Percentiles rank a stretch among this genome's conserved stretches.
These are phyloP conservation scores for Atta cephalotes DNA, from an alignment of 1,140 invertebrate genomes.

Conservation along the genomic window DNA sequence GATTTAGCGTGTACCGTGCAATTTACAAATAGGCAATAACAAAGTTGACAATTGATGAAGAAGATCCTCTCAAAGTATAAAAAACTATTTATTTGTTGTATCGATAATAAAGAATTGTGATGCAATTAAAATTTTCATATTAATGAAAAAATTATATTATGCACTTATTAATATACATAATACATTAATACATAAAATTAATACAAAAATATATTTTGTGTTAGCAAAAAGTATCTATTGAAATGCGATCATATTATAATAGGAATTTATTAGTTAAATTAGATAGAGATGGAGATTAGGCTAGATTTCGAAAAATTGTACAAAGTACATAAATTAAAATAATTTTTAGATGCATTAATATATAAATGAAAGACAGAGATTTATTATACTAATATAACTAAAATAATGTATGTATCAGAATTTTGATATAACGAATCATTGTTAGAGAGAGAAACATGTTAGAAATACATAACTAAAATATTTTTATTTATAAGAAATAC, in stretches of 20 bases:
- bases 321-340: not conserved
- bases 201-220: not conserved
- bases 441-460: not conserved
- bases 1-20: not conserved
- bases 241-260: not conserved
- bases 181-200: not conserved
- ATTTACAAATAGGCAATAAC: not conserved
- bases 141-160: not conserved
- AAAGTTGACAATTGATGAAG: slow-evolving; percentile 11
- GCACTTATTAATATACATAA: not conserved
- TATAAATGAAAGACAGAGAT: not conserved
- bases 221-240: not conserved
- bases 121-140: not conserved
- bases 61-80: not conserved
- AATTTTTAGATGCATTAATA: not conserved
- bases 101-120: not conserved
- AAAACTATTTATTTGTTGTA: not conserved
- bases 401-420: not conserved
- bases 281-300: too few relatives aligned
- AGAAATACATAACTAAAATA: slow-evolving; percentile 8
- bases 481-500: slow-evolving; percentile 2
- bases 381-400: not conserved
- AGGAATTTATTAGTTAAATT: not conserved
- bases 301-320: not conserved
- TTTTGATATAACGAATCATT: not conserved